A percentile compares a stretch with the other conserved stretches of the same genome.
Evolutionary conservation across 2,888 invertebrate species (phyloP).

Genomic region (Meteorus colon): DNA sequence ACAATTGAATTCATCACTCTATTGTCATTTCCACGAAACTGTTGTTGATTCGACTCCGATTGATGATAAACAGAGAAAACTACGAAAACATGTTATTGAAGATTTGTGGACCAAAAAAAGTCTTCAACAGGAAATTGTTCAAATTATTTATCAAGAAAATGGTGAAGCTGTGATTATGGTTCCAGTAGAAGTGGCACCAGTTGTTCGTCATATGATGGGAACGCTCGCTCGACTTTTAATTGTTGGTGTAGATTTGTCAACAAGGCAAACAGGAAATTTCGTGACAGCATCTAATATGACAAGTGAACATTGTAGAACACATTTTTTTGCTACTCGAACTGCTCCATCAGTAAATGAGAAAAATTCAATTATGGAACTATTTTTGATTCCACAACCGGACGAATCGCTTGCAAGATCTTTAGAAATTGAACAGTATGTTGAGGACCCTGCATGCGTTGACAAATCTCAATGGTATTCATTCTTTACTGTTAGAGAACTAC

Average conservation of each 20-base stretch:
- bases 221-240: background rate
- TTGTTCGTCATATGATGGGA: background rate
- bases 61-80: background rate
- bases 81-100: background rate
- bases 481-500: background rate
- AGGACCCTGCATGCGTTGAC: background rate
- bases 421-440: conserved; percentile 3
- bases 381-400: background rate
- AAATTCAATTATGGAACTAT: background rate
- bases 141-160: background rate
- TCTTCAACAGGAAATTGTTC: conserved; percentile 10
- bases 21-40: conserved; percentile 27
- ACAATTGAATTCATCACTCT: background rate
- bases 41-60: background rate
- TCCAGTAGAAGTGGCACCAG: background rate
- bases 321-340: conserved; percentile 14
- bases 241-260: conserved; percentile 11
- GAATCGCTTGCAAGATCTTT: background rate
- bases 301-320: background rate
- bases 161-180: background rate
- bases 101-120: conserved; percentile 23
- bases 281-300: background rate
- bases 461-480: background rate
- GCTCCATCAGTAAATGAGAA: background rate
- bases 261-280: conserved; percentile 7